phyloP scores from a whole-genome alignment of 1,140 invertebrate genomes.

The Macrobrachium rosenbergii region DNA sequence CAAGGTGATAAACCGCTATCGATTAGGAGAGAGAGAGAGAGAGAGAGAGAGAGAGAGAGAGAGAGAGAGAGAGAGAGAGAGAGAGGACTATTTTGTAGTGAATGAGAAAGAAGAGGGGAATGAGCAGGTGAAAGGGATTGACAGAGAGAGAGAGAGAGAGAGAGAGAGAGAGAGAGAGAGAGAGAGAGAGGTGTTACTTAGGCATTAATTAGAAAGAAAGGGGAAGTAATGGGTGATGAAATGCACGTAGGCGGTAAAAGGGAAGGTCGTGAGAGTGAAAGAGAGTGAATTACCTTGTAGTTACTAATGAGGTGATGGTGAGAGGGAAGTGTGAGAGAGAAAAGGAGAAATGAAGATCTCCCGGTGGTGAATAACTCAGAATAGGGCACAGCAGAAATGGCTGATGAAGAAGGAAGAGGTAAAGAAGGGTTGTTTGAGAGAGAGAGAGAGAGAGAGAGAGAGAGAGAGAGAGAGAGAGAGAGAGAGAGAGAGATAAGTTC shows the following conservation, averaged over 20 bases:
- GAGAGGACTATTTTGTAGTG: too few relatives aligned
- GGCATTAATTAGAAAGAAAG: too few relatives aligned
- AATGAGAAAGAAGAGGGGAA: too few relatives aligned
- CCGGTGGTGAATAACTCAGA: too few relatives aligned
- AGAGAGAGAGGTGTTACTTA: not conserved
- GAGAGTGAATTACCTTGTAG: too few relatives aligned
- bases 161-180: not conserved
- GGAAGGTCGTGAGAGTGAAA: too few relatives aligned
- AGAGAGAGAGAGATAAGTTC: not conserved
- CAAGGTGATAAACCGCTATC: not conserved
- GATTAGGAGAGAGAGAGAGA: not conserved
- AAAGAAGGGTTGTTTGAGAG: not conserved
- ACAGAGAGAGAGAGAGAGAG: not conserved
- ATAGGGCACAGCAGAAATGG: not conserved
- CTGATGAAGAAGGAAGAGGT: not conserved
- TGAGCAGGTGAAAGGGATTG: too few relatives aligned
- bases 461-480: not conserved
- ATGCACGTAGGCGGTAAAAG: too few relatives aligned
- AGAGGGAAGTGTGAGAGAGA: too few relatives aligned
- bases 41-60: conserved; percentile 2
- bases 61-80: not conserved
- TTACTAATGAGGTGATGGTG: too few relatives aligned
- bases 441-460: not conserved
- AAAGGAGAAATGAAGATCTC: too few relatives aligned
- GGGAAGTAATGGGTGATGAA: too few relatives aligned